Conservation (phyloP, 1,140 invertebrate species). For the Theocolax elegans region DNA sequence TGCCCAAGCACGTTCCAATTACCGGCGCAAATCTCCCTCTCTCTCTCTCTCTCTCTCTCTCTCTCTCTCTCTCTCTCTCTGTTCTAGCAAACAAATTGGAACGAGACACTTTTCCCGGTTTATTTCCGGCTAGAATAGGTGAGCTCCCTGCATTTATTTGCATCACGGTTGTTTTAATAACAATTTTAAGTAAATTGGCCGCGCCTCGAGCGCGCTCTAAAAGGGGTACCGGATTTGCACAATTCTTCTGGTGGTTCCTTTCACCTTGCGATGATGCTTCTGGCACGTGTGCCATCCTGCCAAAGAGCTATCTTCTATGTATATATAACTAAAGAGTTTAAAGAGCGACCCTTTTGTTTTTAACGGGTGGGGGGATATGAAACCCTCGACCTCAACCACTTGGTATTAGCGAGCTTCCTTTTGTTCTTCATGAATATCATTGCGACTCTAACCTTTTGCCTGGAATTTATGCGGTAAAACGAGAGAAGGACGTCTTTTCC, state of each 20-base stretch:
- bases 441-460: neutral
- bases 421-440: slow-evolving; percentile 2
- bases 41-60: neutral
- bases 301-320: too few species aligned
- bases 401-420: neutral
- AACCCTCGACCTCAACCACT: too few species aligned
- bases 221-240: slow-evolving; percentile 16
- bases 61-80: neutral
- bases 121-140: neutral
- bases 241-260: slow-evolving; percentile 11
- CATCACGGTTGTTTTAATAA: slow-evolving; percentile 23
- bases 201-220: neutral
- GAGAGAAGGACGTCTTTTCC: neutral
- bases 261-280: slow-evolving; percentile 12
- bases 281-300: too few species aligned
- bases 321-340: too few species aligned
- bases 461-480: neutral
- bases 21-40: slow-evolving; percentile 3
- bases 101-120: neutral
- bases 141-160: too few species aligned
- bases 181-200: slow-evolving; percentile 23
- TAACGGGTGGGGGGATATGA: too few species aligned
- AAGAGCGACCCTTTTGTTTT: slow-evolving; percentile 23
- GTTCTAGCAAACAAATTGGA: neutral
- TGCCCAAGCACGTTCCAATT: neutral